Percentiles rank a stretch among this genome's conserved stretches.
Conservation (phyloP, 2,888 invertebrate species). For the Escarpia spicata region DNA sequence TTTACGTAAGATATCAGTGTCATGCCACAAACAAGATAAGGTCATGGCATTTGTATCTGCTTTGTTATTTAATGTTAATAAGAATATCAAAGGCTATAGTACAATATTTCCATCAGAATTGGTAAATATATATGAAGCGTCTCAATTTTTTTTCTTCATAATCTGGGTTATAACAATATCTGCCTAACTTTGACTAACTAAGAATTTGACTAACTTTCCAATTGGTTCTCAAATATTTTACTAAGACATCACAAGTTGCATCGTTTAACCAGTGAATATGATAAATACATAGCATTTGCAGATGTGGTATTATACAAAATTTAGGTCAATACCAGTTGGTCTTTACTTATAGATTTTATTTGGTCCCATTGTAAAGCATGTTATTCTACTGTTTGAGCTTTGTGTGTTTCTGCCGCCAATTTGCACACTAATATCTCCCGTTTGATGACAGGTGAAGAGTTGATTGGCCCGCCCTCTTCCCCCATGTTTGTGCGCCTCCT, state of each 20-base stretch:
- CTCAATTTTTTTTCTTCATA: not conserved
- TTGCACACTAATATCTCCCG: not conserved
- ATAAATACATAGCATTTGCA: not conserved
- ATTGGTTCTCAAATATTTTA: not conserved
- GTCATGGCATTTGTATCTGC: too few relatives aligned
- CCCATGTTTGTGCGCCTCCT: conserved; percentile 53
- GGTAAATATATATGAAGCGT: not conserved
- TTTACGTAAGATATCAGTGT: too few relatives aligned
- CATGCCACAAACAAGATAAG: too few relatives aligned
- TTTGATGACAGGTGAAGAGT: conserved; percentile 31
- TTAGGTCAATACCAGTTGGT: too few relatives aligned
- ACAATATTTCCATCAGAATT: not conserved
- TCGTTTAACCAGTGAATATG: not conserved
- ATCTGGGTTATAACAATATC: not conserved
- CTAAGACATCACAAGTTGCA: not conserved
- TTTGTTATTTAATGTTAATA: too few relatives aligned
- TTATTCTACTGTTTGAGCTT: not conserved
- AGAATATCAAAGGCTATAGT: not conserved
- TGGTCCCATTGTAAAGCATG: too few relatives aligned
- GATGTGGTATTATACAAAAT: too few relatives aligned
- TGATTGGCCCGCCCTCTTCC: conserved; percentile 37
- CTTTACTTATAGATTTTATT: too few relatives aligned
- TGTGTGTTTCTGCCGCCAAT: not conserved
- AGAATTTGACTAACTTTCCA: not conserved
- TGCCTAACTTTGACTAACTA: too few relatives aligned